phyloP scores from a whole-genome alignment of 2,888 invertebrate species.

The Tetrapedia diversipes region DNA sequence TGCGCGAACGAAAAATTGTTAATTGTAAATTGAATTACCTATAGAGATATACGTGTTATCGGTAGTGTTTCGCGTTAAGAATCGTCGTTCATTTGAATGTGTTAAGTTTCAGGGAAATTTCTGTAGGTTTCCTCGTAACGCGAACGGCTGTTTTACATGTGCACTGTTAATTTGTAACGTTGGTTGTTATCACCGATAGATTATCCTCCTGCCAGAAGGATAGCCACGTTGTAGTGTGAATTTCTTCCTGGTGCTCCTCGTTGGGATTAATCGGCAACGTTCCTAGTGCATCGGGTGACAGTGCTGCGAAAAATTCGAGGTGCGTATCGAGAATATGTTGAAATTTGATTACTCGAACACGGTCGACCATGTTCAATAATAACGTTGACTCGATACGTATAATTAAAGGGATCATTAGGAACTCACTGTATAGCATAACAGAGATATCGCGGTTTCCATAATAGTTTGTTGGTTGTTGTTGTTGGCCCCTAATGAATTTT shows the following conservation, averaged over 20 bases:
- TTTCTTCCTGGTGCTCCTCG: conserved; percentile 22
- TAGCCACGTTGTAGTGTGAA: conserved; percentile 33
- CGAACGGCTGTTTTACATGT: conserved; percentile 41
- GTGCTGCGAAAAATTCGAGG: conserved; percentile 37
- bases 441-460: no score
- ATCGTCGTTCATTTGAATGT: conserved; percentile 2
- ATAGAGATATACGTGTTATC: conserved; percentile 52
- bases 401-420: neutral
- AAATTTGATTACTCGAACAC: neutral
- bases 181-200: conserved; percentile 6
- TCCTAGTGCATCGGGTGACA: conserved; percentile 14
- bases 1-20: conserved; percentile 53
- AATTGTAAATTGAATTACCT: conserved; percentile 31
- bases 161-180: conserved; percentile 33
- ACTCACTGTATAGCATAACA: neutral
- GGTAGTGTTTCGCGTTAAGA: conserved; percentile 40
- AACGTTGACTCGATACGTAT: neutral
- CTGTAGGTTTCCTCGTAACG: neutral
- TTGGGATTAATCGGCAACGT: conserved; percentile 44
- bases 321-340: conserved; percentile 24
- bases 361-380: neutral
- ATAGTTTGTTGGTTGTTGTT: neutral
- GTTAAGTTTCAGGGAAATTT: neutral
- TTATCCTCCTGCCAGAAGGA: conserved; percentile 11
- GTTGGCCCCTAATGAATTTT: no score